Base-by-base conservation (phyloP, 1,140 invertebrate species). In the Drosophila chauvacae region DNA sequence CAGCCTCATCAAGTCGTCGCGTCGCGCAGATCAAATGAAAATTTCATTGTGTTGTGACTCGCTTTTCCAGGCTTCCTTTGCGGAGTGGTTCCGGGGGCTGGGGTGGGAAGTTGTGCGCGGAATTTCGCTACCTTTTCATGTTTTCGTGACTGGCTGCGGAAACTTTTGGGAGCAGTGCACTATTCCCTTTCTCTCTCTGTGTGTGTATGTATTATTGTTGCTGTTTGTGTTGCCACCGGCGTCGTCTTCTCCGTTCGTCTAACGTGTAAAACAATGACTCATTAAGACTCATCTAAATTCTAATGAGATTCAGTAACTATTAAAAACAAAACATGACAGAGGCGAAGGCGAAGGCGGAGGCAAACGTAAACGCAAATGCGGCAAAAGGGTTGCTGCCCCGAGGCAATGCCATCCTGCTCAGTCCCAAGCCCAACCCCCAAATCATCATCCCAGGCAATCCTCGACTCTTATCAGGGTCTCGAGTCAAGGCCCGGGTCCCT, bases 261-360 rank as follows among this genome's bases (percentile, higher is more conserved):
- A 92, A 92, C 84, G 91, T 92, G 87, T 92, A 91, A 92, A 92
- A 92, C 91, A 92, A 92, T 92, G 91, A 92, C 91, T 92, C 91
- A 92, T 92, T 92, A 92, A 92, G 91, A 91, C 91, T 92, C 91
- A 92, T 92, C 91, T 92, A 92, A 92, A 92, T 92, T 92, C 91
- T 92, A 92, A 92, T 92, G 91, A 92, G 91, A 92, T 92, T 92
- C 91, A 91, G 91, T 86, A 90, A 90, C 85, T 90, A 90, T 90
- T 90, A 90, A 90, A 90, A 90, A 90, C 84, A 87, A 87, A 87
- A 87, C 84, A 87, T 84, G 84, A 65, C 80, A 84, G 47, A 74
- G 59, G 69, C 82, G 48, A 77, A 47, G 50, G 75, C 47, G 14
- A 7, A 11, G 48, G 45, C 56, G 55, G 75, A 18, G 48, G 45